These are phyloP conservation scores for Ridgeia piscesae DNA, from an alignment of 1,140 invertebrate genomes.

Conservation along the genomic window DNA sequence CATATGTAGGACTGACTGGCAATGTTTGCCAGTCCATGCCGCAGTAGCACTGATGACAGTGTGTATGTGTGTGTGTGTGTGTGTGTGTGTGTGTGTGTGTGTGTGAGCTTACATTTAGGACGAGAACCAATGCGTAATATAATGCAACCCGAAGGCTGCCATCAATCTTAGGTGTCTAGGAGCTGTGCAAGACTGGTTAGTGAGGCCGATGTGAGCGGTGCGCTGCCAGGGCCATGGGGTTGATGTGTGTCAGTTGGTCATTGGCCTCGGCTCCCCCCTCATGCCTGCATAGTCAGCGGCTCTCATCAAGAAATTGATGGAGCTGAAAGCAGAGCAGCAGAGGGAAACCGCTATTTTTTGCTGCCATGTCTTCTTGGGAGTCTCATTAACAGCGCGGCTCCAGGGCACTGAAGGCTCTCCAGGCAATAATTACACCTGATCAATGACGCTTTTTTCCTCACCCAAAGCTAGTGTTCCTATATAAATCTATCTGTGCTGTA, in stretches of 20 bases:
- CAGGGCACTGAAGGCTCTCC: not conserved
- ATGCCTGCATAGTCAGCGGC: not conserved
- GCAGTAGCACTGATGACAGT: not conserved
- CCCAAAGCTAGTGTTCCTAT: not conserved
- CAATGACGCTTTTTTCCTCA: not conserved
- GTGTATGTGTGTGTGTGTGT: too few species aligned
- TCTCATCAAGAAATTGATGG: conserved; percentile 5
- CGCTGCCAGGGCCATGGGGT: not conserved
- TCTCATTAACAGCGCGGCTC: not conserved
- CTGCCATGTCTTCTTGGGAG: not conserved
- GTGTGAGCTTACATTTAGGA: not conserved
- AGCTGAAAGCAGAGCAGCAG: not conserved
- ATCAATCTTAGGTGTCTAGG: not conserved
- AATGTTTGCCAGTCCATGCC: not conserved
- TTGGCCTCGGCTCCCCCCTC: not conserved
- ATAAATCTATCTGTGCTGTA: not conserved
- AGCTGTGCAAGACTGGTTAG: not conserved
- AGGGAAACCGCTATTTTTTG: not conserved
- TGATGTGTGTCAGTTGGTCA: not conserved
- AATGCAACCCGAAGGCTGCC: not conserved
- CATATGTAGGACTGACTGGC: not conserved
- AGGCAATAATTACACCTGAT: not conserved
- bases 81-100: too few species aligned
- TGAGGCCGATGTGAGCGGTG: not conserved
- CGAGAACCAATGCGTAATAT: not conserved